Base-by-base conservation (phyloP, 2,888 invertebrate genomes). In the Parochlus steinenii region DNA sequence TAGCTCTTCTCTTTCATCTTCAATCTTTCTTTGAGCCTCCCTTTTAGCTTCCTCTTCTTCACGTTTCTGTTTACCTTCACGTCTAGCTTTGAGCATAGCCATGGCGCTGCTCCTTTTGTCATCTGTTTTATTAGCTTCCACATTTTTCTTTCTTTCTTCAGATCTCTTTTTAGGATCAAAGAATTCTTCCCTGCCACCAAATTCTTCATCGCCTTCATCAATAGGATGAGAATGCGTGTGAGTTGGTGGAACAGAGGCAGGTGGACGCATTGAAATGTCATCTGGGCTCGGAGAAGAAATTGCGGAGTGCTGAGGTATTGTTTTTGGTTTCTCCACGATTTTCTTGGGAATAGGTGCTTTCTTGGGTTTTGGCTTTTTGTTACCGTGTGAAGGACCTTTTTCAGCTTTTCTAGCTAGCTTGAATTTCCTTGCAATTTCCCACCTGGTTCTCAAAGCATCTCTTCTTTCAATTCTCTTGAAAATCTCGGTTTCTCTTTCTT, bases 401-500 rank as follows among this genome's bases (percentile, higher is more conserved):
- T 82, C 82, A 32, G 77, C 71, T 45, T 75, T 79, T 45, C 76
- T 77, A 0, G 86, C 89, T 42, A 86, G 65, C 16, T 86, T 71
- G 3, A 95, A 62, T 53, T 93, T 93, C 40, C 90, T 78, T 52
- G 95, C 92, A 39, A 95, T 93, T 56, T 95, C 93, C 73, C 92
- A 93, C 46, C 83, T 72, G 1, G 89, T 92, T 54, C 85, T 86
- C 71, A 93, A 78, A 1, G 83, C 73, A 55, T 97, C 93, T 46
- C 95, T 67, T 48, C 89, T 77, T 58, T 97, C 97, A 33, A 93
- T 89, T 33, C 97, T 72, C 54, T 93, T 90, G 56, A 87, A 98
- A 46, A 98, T 80, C 59, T 95, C 95, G 37, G 92, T 89, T 61
- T 98, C 97, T 27, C 97, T 66, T 53, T 97, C 95, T 50, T 90